phyloP scores from a whole-genome alignment of 2,797 vertebrate species.

The Malurus leucopterus region DNA sequence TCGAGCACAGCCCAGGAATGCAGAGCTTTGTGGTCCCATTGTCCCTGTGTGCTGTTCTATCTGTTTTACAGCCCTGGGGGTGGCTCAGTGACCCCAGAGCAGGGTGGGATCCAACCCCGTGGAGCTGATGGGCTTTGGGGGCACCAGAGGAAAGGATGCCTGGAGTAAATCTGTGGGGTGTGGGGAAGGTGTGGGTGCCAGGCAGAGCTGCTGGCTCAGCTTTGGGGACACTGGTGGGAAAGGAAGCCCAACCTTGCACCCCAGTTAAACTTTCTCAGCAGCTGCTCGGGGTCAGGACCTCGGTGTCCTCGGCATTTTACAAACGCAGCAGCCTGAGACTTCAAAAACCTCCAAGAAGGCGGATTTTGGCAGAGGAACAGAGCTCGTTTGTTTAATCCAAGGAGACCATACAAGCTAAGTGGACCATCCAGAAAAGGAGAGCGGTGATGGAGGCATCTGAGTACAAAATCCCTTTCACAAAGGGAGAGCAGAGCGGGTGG shows the following conservation, averaged over 20 bases:
- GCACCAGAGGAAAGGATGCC: neutral
- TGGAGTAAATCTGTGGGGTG: rapidly evolving
- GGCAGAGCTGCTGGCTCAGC: neutral
- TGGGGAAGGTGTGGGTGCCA: rapidly evolving
- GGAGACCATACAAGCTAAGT: neutral
- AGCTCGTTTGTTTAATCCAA: neutral
- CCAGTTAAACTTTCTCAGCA: neutral
- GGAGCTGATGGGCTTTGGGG: neutral
- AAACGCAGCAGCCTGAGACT: neutral
- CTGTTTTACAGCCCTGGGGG: neutral
- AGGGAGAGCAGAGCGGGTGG: neutral
- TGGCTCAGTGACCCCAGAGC: neutral
- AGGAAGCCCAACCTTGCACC: neutral
- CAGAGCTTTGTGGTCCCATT: neutral
- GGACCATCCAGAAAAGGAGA: constrained; percentile 9
- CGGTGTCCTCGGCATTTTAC: neutral
- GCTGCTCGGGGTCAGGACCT: neutral
- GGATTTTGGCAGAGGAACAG: constrained; percentile 10
- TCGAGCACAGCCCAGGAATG: constrained; percentile 2
- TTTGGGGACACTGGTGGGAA: neutral
- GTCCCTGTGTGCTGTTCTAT: rapidly evolving
- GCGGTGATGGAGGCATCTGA: neutral
- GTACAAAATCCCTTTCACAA: neutral
- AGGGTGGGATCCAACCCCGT: rapidly evolving
- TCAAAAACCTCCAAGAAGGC: neutral